Percentiles rank a stretch among this genome's conserved stretches.
Conservation (phyloP, 2,113 vertebrate species). For the Cyanistes caeruleus region DNA sequence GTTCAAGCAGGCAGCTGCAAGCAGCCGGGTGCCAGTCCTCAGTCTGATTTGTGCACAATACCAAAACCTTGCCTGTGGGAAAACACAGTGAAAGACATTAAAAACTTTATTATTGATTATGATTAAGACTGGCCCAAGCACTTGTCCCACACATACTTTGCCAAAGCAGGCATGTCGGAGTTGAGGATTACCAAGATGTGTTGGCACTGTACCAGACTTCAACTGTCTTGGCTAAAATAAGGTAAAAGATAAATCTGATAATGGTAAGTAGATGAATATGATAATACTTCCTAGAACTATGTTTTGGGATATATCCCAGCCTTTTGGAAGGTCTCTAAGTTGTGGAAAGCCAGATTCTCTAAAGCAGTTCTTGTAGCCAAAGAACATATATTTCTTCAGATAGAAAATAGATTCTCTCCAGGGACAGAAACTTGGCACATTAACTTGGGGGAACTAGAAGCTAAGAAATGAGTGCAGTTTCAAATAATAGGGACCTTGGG, state of each 20-base stretch:
- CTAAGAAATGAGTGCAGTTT: background rate
- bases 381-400: slow-evolving; percentile 15
- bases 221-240: background rate
- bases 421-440: slow-evolving; percentile 27
- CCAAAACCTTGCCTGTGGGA: background rate
- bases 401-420: slow-evolving; percentile 10
- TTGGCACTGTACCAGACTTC: background rate
- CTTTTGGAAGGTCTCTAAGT: background rate
- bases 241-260: slow-evolving; percentile 2
- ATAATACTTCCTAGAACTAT: slow-evolving; percentile 23
- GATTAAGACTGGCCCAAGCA: background rate
- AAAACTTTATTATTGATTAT: background rate
- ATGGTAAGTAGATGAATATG: background rate
- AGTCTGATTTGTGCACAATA: background rate
- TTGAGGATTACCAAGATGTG: background rate
- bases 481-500: background rate
- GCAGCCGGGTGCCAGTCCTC: background rate
- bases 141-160: background rate
- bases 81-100: background rate
- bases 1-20: background rate
- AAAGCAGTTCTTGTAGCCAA: slow-evolving; percentile 9
- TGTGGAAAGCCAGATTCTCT: slow-evolving; percentile 1
- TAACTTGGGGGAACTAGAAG: background rate
- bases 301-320: background rate
- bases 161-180: background rate